Base-by-base conservation (phyloP, 2,797 vertebrate species). In the Sus cebifrons region DNA sequence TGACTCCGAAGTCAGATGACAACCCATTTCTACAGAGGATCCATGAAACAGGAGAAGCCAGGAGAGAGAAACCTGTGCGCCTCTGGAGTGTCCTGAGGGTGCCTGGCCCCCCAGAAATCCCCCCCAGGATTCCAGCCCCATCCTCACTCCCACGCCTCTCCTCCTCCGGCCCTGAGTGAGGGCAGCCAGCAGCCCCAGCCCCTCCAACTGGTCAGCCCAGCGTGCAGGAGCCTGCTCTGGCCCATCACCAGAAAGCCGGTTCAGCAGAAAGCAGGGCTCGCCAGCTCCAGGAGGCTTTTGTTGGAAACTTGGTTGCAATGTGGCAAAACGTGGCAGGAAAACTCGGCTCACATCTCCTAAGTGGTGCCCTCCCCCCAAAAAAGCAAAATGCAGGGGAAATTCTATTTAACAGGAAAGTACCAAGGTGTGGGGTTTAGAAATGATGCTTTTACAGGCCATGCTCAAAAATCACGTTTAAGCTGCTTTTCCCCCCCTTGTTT, bases 51-150 rank as follows among this genome's bases (percentile, higher is more conserved):
- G 13, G 2, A 44, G 71, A 77, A 58, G 29, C 16, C 1, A 10
- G 44, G 44, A 49, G 44, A 49, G 44, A 49, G 44, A 49, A 49
- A 49, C 44, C 44, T 49, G 44, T 49, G 44, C 44, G 44, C 17
- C 0, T 1, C 17, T 6, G 62, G 29, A 0, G 91, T 3, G 0
- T n/a, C 14, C 29, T 5, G 2, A 21, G 5, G 3, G 21, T 75
- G 27, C n/a, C 67, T 27, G 3, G 4, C 13, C 0, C 58, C 40
- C 1, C 36, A 15, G 36, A 11, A 0, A 16, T n/a, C 64, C 7
- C 21, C n/a, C 0, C 52, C 1, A 6, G 12, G 49, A 18, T 5
- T 2, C 58, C 52, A 14, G 2, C 20, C 3, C 0, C 4, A 0
- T 4, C 68, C 8, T 17, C 2, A 0, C 75, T 27, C 62, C 8